phyloP scores from a whole-genome alignment of 1,140 invertebrate species.

The Chrysopa pallens region DNA sequence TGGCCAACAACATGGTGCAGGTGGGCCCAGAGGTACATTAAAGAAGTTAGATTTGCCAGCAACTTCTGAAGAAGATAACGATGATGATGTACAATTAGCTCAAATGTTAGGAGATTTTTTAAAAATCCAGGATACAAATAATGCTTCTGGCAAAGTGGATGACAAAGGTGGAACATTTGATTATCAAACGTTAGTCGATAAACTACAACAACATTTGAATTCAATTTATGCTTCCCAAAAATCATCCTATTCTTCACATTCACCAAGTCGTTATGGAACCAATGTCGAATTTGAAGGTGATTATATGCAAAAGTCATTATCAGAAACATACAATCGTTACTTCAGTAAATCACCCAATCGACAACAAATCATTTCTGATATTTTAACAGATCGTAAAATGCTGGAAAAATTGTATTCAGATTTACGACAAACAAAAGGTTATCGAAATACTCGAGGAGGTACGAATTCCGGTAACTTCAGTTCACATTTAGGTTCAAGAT shows the following conservation, averaged over 20 bases:
- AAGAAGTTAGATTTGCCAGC: slow-evolving; percentile 1
- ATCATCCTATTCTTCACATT: not conserved
- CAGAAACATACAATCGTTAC: slow-evolving; percentile 45
- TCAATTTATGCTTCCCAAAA: slow-evolving; percentile 15
- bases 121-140: slow-evolving; percentile 13
- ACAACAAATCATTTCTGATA: slow-evolving; percentile 46
- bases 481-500: not conserved
- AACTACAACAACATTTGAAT: slow-evolving; percentile 41
- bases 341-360: slow-evolving; percentile 41
- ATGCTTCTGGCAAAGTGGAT: slow-evolving; percentile 19
- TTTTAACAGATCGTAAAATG: slow-evolving; percentile 48
- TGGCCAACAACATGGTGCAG: not conserved
- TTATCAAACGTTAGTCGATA: slow-evolving; percentile 41
- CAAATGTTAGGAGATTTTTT: slow-evolving; percentile 49
- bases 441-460: slow-evolving; percentile 29
- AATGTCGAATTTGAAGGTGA: slow-evolving; percentile 27
- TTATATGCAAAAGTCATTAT: slow-evolving; percentile 36
- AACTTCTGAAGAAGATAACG: slow-evolving; percentile 22
- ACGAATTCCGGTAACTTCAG: not conserved
- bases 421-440: slow-evolving; percentile 45
- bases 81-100: slow-evolving; percentile 33
- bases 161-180: slow-evolving; percentile 26
- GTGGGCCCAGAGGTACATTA: slow-evolving; percentile 6
- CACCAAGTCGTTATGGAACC: slow-evolving; percentile 1
- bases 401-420: slow-evolving; percentile 54